Evolutionary conservation across 1,140 invertebrate genomes (phyloP).

Genomic region (Halictus rubicundus): DNA sequence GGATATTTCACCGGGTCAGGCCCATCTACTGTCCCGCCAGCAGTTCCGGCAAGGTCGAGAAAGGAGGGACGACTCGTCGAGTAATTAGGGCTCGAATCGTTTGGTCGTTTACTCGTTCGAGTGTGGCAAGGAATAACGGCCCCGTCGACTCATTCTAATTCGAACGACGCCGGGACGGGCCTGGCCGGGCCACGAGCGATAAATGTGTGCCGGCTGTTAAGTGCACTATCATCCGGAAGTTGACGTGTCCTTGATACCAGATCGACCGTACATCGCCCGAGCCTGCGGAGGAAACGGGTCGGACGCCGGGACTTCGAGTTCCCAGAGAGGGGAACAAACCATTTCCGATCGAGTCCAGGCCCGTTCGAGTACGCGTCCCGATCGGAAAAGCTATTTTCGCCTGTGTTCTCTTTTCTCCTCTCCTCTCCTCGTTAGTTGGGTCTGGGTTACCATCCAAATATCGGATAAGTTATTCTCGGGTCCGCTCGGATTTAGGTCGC

Average conservation of each 20-base stretch:
- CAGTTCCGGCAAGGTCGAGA: no score
- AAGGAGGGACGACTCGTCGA: no score
- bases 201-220: slow-evolving; percentile 37
- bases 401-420: no score
- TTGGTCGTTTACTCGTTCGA: neutral
- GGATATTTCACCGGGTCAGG: no score
- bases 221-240: slow-evolving; percentile 53
- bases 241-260: slow-evolving; percentile 51
- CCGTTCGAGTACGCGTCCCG: no score
- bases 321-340: no score
- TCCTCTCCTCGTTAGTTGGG: neutral
- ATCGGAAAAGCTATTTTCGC: slow-evolving; percentile 33
- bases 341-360: no score
- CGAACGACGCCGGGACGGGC: slow-evolving; percentile 9
- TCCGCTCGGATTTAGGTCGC: neutral
- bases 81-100: no score
- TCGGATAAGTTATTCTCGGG: neutral
- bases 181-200: slow-evolving; percentile 11
- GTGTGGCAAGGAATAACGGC: neutral
- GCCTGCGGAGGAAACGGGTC: slow-evolving; percentile 12
- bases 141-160: slow-evolving; percentile 52
- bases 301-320: neutral
- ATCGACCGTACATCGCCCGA: slow-evolving; percentile 28
- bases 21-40: no score
- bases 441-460: slow-evolving; percentile 21